phyloP scores from a whole-genome alignment of 2,888 invertebrate species.

The Himalopsyche japonica region DNA sequence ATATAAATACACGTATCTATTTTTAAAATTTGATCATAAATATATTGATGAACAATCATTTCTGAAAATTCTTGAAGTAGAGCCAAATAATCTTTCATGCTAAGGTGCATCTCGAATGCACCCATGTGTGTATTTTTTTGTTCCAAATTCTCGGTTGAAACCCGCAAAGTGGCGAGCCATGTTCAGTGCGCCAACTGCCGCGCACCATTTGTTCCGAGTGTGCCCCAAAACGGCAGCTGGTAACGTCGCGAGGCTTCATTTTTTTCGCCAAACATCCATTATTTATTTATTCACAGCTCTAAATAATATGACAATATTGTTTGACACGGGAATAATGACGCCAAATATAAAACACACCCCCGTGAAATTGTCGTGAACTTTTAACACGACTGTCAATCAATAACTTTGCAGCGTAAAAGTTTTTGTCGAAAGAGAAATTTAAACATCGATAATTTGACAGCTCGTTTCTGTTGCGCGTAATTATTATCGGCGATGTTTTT shows the following conservation, averaged over 20 bases:
- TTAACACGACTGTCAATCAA: background rate
- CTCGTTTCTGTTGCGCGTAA: too few relatives aligned
- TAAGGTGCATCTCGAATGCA: background rate
- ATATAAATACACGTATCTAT: too few relatives aligned
- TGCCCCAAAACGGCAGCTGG: slow-evolving; percentile 20
- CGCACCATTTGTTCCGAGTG: slow-evolving; percentile 14
- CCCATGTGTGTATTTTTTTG: background rate
- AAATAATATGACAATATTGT: background rate
- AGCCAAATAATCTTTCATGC: background rate
- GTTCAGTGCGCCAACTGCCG: slow-evolving; percentile 4
- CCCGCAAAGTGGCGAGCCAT: slow-evolving; percentile 10
- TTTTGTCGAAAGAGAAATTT: too few relatives aligned
- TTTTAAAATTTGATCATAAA: too few relatives aligned
- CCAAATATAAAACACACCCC: background rate
- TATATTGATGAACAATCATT: too few relatives aligned
- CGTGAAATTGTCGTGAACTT: background rate
- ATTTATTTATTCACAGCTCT: background rate
- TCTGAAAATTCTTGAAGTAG: too few relatives aligned
- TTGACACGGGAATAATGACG: background rate
- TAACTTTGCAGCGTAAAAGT: background rate
- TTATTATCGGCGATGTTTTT: too few relatives aligned
- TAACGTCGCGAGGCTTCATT: background rate
- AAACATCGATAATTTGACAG: too few relatives aligned
- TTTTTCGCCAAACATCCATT: background rate
- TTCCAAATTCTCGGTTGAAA: slow-evolving; percentile 3